Conservation (phyloP, 2,113 vertebrate species). For the Suricata suricatta region DNA sequence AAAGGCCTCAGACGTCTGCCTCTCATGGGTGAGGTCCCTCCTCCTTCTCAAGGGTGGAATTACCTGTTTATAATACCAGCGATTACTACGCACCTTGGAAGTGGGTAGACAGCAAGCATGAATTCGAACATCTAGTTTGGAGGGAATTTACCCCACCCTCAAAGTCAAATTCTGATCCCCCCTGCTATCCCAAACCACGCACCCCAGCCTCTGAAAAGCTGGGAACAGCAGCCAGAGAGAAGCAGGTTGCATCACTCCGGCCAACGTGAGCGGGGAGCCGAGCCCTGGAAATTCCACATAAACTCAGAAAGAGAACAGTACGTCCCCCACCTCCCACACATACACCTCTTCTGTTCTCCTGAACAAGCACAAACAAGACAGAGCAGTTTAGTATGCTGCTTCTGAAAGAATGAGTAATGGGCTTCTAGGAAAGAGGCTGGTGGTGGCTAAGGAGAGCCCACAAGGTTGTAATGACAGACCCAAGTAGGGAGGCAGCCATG, state of each 20-base stretch:
- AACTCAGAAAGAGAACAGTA: slow-evolving; percentile 76
- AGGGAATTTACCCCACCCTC: slow-evolving; percentile 43
- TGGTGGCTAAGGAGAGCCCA: slow-evolving; percentile 49
- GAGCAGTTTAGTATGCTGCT: slow-evolving; percentile 57
- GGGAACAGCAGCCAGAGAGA: slow-evolving; percentile 56
- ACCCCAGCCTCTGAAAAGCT: slow-evolving; percentile 35
- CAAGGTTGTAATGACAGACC: slow-evolving; percentile 24
- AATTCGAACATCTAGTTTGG: slow-evolving; percentile 38
- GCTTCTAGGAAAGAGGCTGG: slow-evolving; percentile 76
- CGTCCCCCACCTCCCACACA: slow-evolving; percentile 76
- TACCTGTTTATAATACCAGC: slow-evolving; percentile 72
- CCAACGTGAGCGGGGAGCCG: slow-evolving; percentile 11
- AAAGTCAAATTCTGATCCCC: slow-evolving; percentile 53
- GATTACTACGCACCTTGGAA: slow-evolving; percentile 52
- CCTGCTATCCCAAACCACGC: neutral
- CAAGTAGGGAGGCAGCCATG: slow-evolving; percentile 42
- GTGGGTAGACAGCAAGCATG: neutral
- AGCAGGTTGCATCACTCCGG: slow-evolving; percentile 17
- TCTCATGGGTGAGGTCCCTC: slow-evolving; percentile 62
- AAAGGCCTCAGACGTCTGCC: slow-evolving; percentile 50
- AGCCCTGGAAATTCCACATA: slow-evolving; percentile 75
- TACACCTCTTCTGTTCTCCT: slow-evolving; percentile 75
- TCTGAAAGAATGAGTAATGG: slow-evolving; percentile 79
- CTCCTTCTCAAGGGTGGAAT: slow-evolving; percentile 63
- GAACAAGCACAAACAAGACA: slow-evolving; percentile 79